These are phyloP conservation scores for Rhodeus uyekii DNA, from an alignment of 2,797 vertebrate genomes.

Conservation along the genomic window DNA sequence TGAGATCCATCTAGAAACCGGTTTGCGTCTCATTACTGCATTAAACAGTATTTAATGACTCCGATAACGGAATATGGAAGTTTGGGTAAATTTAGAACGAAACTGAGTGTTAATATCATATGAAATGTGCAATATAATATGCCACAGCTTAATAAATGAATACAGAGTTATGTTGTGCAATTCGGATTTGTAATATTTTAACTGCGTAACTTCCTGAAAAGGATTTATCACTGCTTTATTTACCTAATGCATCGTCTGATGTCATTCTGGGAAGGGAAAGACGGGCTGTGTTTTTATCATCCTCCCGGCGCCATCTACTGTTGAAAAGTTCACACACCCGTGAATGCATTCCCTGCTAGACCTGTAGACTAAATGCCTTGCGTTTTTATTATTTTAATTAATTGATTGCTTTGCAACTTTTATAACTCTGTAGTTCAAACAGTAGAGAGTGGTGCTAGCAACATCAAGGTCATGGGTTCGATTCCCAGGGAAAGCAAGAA, in stretches of 20 bases:
- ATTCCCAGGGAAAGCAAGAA: too few relatives aligned
- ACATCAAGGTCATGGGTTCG: too few relatives aligned
- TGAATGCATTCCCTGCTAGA: background rate
- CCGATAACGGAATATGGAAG: too few relatives aligned
- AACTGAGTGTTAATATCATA: background rate
- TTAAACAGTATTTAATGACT: too few relatives aligned
- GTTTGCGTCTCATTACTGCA: too few relatives aligned
- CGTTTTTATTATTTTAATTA: too few relatives aligned
- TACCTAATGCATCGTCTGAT: background rate
- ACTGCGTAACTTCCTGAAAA: background rate
- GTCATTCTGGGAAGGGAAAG: background rate
- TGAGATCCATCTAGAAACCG: background rate
- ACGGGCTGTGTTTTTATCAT: background rate
- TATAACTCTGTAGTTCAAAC: too few relatives aligned
- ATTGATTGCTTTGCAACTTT: too few relatives aligned
- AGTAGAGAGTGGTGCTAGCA: too few relatives aligned
- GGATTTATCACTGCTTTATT: background rate
- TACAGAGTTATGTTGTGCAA: background rate
- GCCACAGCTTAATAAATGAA: background rate
- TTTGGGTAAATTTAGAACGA: too few relatives aligned
- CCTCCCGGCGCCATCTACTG: slow-evolving; percentile 24
- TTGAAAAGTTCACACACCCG: background rate
- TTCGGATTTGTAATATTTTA: background rate
- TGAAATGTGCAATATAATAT: background rate
- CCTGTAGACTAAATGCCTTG: background rate